Evolutionary conservation across 2,113 vertebrate species (phyloP), one percentile per base, ranked within the genome.

Genomic region (Paralichthys olivaceus): DNA sequence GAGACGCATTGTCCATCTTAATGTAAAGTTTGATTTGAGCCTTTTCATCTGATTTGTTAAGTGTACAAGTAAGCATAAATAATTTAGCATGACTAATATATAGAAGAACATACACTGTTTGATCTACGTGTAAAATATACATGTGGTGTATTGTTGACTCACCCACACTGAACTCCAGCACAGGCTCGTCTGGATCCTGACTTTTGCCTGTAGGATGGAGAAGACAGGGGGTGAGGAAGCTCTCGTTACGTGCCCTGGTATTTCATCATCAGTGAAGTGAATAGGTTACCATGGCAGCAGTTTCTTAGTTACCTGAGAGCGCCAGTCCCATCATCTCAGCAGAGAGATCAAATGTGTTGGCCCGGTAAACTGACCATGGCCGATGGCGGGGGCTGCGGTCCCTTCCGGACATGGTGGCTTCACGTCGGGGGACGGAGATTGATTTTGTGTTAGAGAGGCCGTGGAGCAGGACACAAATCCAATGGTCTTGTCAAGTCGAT

Each of bases 151-250:
- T 70, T 7, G 20, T 69, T 26, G 56, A 94, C 96, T 71, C 89
- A 99, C 98, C 98, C 91, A 99, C 94, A 82, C 97, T 99, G 86
- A 99, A 99, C 94, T 99, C 98, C 92, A 99, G 93, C 89, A 98
- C 96, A 0, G 98, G 98, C 77, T 99, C 98, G 72, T 99, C 98
- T 61, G 98, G 98, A 90, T 99, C 98, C 85, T 98, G 97, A 88
- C 96, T 95, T 84, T 95, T 97, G 85, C 97, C 98, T 99, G 87
- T 72, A 85, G n/a, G 32, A 53, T 22, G n/a, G 83, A n/a, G 82
- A 19, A 73, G 65, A 74, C 43, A 72, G 32, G 49, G 54, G 22
- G 8, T 54, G 28, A 3, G 25, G 1, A 26, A 19, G 54, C 22
- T 60, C 19, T 4, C 59, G 43, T 49, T 47, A 45, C 56, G 70